Evolutionary conservation across 2,113 vertebrate species (phyloP), one percentile per base, ranked within the genome.

Genomic region (Myrmecobius fasciatus): DNA sequence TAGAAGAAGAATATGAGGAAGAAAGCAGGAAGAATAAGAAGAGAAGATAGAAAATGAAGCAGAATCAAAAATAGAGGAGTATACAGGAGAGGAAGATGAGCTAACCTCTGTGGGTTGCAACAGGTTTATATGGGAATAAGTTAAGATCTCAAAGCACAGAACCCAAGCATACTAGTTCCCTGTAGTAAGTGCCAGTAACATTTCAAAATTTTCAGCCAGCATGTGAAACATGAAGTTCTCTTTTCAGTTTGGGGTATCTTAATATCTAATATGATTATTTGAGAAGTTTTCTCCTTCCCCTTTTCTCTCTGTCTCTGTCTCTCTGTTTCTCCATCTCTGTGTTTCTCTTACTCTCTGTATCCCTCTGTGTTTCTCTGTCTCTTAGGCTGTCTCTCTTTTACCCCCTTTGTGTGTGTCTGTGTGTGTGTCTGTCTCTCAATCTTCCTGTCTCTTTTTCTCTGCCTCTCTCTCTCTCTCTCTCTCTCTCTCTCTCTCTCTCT

Each of bases 71-170:
- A 67, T 49, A 51, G 31, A 95, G n/a, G 48, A 89, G 25, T 53
- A 49, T 28, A 94, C 52, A 91, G 89, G 75, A 91, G 56, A 91
- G 93, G 60, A 26, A 25, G 52, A 53, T 0, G 56, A 88, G 60
- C 46, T 17, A 53, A 89, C 46, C 54, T 75, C 14, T 7, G 53
- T 53, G 22, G 31, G 22, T 48, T 95, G 89, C 91, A 93, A 4
- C 46, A 47, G 52, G 89, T 7, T 92, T 93, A 89, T 36, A 17
- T 53, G 94, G 90, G 90, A 97, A 10, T 47, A 26, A 31, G 89
- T 93, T 93, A 25, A 94, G 90, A 91, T 75, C 89, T 48, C 90
- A 93, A 94, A 89, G 93, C 52, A 54, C 94, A 54, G 17, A 91
- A 52, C 89, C n/a, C 31, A 26, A 67, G 60, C 31, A 36, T 67